Evolutionary conservation across 2,797 vertebrate species (phyloP).

Genomic region (Takifugu rubripes): DNA sequence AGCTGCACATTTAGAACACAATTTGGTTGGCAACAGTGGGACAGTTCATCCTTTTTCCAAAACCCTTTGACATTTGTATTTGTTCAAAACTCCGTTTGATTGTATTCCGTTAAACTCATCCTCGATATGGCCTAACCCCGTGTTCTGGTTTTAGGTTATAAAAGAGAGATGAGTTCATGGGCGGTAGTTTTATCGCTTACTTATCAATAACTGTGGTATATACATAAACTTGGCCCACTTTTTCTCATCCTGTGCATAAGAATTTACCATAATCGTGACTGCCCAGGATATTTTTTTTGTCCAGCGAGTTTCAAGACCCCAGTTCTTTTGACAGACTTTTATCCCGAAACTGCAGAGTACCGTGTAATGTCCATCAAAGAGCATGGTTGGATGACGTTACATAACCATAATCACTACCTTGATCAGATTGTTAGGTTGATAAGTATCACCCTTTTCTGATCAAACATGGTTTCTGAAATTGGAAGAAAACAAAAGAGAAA

Average conservation of each 20-base stretch:
- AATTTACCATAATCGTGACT: constrained; percentile 23
- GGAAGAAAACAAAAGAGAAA: constrained; percentile 51
- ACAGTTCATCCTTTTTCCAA: constrained; percentile 24
- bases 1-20: constrained; percentile 9
- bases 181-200: constrained; percentile 22
- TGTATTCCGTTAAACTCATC: constrained; percentile 40
- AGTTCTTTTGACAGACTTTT: constrained; percentile 33
- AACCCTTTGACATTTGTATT: constrained; percentile 23
- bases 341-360: constrained; percentile 39
- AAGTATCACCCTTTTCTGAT: constrained; percentile 53
- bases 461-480: constrained; percentile 1
- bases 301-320: constrained; percentile 26
- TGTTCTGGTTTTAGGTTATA: constrained; percentile 58
- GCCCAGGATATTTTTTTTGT: constrained; percentile 20
- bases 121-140: constrained; percentile 59
- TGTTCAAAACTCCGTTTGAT: constrained; percentile 4
- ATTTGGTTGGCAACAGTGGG: constrained; percentile 12
- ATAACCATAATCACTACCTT: constrained; percentile 28
- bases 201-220: constrained; percentile 19
- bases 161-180: constrained; percentile 48
- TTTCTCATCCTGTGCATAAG: constrained; percentile 10
- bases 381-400: constrained; percentile 33
- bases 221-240: constrained; percentile 1
- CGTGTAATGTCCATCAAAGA: constrained; percentile 27
- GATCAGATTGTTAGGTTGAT: constrained; percentile 27